These are phyloP conservation scores for Oppia nitens DNA, from an alignment of 1,140 invertebrate genomes.

Conservation along the genomic window DNA sequence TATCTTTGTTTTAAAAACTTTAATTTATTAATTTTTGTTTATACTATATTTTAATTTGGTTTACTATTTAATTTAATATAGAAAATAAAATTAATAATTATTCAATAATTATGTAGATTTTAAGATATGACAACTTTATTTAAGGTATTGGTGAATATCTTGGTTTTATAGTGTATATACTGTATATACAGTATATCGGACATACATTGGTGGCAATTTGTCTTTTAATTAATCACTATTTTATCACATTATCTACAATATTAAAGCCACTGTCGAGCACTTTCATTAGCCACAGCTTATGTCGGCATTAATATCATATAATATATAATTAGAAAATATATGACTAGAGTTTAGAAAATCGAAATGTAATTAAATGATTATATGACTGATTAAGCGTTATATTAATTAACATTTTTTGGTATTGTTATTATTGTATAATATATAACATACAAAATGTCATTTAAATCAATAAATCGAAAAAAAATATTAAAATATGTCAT, in stretches of 20 bases:
- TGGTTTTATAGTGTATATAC: too few species aligned
- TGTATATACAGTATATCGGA: too few species aligned
- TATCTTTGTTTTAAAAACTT: too few species aligned
- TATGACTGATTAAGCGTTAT: not conserved
- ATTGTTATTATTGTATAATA: not conserved
- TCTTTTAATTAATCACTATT: not conserved
- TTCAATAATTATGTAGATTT: too few species aligned
- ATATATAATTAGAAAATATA: not conserved
- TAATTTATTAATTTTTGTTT: too few species aligned
- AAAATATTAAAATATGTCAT: too few species aligned
- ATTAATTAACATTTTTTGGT: not conserved
- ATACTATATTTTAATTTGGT: too few species aligned
- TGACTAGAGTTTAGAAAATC: not conserved
- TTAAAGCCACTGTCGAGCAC: not conserved
- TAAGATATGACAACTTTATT: too few species aligned
- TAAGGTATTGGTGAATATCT: too few species aligned
- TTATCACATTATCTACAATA: not conserved
- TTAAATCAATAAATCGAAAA: not conserved
- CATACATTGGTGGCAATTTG: not conserved
- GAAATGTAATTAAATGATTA: not conserved
- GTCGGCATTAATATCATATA: too few species aligned
- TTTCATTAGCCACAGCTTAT: not conserved
- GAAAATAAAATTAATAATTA: too few species aligned
- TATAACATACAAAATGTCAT: not conserved
- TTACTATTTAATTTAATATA: too few species aligned